Base-by-base conservation (phyloP, 1,140 invertebrate genomes). In the Andrena cerasifolii region DNA sequence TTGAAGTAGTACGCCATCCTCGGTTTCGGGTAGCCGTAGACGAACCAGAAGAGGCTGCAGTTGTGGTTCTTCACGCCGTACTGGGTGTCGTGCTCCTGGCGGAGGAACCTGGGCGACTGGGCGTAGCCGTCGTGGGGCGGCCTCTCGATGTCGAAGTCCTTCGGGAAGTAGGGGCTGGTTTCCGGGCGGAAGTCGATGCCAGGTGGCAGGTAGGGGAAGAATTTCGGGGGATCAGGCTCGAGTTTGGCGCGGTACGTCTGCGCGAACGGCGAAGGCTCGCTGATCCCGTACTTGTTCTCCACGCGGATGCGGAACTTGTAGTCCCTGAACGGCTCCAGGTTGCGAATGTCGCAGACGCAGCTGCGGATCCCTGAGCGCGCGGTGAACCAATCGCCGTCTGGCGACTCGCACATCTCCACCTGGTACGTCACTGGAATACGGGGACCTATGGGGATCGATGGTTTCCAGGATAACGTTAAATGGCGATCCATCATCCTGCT, bases 271-370 rank as follows among this genome's bases (percentile, higher is more conserved):
- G 97, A 98, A 0, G 98, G 98, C 89, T 99, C 98, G 90, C 97
- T 98, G n/a, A 99, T 95, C n/a, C 98, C 98, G 88, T 97, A 98
- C 90, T 98, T 97, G 90, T 99, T 99, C 88, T 99, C 98, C 2
- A 99, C 98, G n/a, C 98, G 94, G 33, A 99, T 95, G 56, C 98
- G 94, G 93, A 99, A 99, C 89, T 96, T 96, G 92, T 98, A 99
- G 92, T 99, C 97, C 67, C 96, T 94, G 92, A 97, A 96, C 0
- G 97, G 97, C 85, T 97, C 95, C 47, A 97, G 93, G 90, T 96
- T 96, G 33, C 95, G 93, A 61, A 99, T 96, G 86, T 98, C 97
- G 88, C 97, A 98, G 26, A 95, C 95, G 86, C 96, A 97, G 53
- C 96, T 97, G 75, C 97, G 94, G 7, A 98, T 94, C 5, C 97